Percentiles rank a stretch among this genome's conserved stretches.
Evolutionary conservation across 2,888 invertebrate species (phyloP).

Genomic region (Drosophila merina): DNA sequence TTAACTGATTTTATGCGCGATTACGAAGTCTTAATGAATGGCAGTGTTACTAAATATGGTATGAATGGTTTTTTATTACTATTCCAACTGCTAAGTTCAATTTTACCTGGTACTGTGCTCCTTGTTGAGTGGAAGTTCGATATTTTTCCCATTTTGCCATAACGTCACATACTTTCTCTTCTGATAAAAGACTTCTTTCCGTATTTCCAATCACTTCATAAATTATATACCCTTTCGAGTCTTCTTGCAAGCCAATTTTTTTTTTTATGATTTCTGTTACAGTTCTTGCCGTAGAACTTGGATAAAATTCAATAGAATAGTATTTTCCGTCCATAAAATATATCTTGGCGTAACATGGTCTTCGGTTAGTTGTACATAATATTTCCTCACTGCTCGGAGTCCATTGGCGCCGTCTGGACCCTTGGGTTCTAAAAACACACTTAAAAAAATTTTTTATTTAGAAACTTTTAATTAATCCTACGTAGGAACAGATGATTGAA

Average conservation of each 20-base stretch:
- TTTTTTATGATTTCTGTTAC: slow-evolving; percentile 93
- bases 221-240: slow-evolving; percentile 90
- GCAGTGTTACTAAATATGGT: too few relatives aligned
- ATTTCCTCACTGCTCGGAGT: slow-evolving; percentile 97
- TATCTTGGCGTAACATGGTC: slow-evolving; percentile 95
- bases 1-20: too few relatives aligned
- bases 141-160: slow-evolving; percentile 98
- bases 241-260: slow-evolving; percentile 90
- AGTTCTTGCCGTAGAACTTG: slow-evolving; percentile 95
- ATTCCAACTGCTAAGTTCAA: too few relatives aligned
- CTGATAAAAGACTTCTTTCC: slow-evolving; percentile 92
- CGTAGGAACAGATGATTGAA: too few relatives aligned
- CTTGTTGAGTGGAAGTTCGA: slow-evolving; percentile 88
- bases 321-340: slow-evolving; percentile 97
- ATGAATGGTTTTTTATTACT: too few relatives aligned
- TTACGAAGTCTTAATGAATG: too few relatives aligned
- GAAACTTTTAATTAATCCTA: not conserved
- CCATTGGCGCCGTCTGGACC: slow-evolving; percentile 92
- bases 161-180: slow-evolving; percentile 96
- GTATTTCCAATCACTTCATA: slow-evolving; percentile 95
- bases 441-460: slow-evolving; percentile 66
- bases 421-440: slow-evolving; percentile 90
- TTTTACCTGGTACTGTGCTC: slow-evolving; percentile 80
- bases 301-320: slow-evolving; percentile 97
- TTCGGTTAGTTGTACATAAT: slow-evolving; percentile 94